Evolutionary conservation across 2,113 vertebrate genomes (phyloP).

Genomic region (Phyllostomus hastatus): DNA sequence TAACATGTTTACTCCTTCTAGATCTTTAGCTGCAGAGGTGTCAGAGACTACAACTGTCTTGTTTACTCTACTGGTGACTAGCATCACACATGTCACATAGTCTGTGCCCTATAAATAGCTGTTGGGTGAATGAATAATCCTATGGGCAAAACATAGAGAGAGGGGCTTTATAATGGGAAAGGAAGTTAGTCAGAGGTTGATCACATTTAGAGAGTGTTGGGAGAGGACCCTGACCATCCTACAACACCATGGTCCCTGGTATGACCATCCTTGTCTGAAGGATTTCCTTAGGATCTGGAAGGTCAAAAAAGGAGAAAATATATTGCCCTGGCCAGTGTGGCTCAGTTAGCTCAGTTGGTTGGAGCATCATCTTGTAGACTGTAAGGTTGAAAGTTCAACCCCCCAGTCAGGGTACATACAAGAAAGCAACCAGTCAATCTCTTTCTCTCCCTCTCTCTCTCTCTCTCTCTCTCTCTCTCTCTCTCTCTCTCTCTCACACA

Average conservation of each 20-base stretch:
- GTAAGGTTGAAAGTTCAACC: too few relatives aligned
- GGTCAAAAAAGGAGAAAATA: neutral
- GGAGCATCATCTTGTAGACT: too few relatives aligned
- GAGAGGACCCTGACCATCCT: neutral
- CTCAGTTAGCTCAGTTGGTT: too few relatives aligned
- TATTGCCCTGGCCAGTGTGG: too few relatives aligned
- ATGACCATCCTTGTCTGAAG: neutral
- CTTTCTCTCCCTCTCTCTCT: too few relatives aligned
- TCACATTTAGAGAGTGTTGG: rapidly evolving
- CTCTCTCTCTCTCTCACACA: too few relatives aligned
- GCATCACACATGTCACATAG: neutral
- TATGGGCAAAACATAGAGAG: neutral
- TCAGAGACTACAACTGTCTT: neutral
- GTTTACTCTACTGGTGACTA: neutral
- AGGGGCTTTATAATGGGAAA: neutral
- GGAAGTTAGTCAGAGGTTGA: neutral
- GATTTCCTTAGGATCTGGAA: neutral
- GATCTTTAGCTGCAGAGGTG: neutral
- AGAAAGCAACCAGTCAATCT: too few relatives aligned
- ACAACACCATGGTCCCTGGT: neutral
- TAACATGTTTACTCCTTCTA: neutral
- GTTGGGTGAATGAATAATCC: neutral
- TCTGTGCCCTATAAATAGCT: neutral
- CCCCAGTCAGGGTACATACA: too few relatives aligned
- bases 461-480: too few relatives aligned